Percentiles rank a stretch among this genome's conserved stretches.
phyloP scores from a whole-genome alignment of 1,140 invertebrate species.

The Hylaeus anthracinus region DNA sequence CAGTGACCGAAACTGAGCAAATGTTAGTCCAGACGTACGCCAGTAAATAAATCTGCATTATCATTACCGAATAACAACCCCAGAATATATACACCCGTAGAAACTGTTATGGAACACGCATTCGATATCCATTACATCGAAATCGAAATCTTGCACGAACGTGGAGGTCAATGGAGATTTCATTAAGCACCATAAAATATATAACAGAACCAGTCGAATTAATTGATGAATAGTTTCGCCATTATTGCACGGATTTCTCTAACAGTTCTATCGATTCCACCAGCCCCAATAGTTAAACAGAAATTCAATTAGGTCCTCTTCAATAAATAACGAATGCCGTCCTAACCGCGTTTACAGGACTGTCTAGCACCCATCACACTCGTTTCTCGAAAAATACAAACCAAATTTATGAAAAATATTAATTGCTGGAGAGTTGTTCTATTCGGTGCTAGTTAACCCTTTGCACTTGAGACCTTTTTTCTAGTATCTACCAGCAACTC shows the following conservation, averaged over 20 bases:
- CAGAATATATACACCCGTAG: background rate
- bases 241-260: constrained; percentile 19
- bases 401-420: too few species aligned
- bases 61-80: background rate
- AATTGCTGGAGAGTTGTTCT: too few species aligned
- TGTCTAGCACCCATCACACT: too few species aligned
- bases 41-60: too few species aligned
- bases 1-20: too few species aligned
- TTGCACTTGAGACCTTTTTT: too few species aligned
- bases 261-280: constrained; percentile 43
- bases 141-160: too few species aligned
- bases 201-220: constrained; percentile 8
- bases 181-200: constrained; percentile 17
- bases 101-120: background rate
- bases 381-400: too few species aligned
- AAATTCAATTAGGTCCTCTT: constrained; percentile 34
- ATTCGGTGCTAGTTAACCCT: too few species aligned
- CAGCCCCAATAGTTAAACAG: constrained; percentile 46
- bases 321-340: constrained; percentile 41
- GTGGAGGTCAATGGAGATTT: constrained; percentile 27
- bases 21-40: too few species aligned
- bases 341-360: constrained; percentile 18
- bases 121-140: too few species aligned
- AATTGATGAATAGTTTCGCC: constrained; percentile 45
- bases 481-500: too few species aligned